Base-by-base conservation (phyloP, 2,888 invertebrate species). In the Philonicus albiceps region DNA sequence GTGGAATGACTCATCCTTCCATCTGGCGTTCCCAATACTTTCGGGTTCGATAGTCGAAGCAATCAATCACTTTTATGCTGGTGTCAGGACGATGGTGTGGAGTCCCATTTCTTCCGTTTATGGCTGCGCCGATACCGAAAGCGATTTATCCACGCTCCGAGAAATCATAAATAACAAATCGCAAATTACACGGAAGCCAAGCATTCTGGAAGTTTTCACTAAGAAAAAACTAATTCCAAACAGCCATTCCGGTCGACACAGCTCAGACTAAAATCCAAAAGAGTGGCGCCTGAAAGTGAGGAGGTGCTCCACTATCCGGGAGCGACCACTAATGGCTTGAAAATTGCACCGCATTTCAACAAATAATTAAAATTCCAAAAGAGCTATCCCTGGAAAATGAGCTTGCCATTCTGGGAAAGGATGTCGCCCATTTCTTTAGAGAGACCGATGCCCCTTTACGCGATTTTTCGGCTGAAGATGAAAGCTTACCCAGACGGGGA, bases 21-120 rank as follows among this genome's bases (percentile, higher is more conserved):
- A 49, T n/a, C 30, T 27, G 30, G 40, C n/a, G 53, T 2, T 74
- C 16, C 22, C 27, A 16, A 55, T 34, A 81, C 55, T 55, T 81
- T 55, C 81, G 55, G 49, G 34, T 81, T 53, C 55, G 34, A 81
- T 81, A 81, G 81, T 55, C 34, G 81, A 11, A 55, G 55, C 81
- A 81, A 81, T 81, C 55, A 81, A 81, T 81, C 64, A 81, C 81
- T 81, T 81, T 81, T 81, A 81, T 81, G 31, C 55, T 81, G 31
- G n/a, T 49, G 81, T 34, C 55, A 55, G 16, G 19, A 37, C 55
- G 81, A 1, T 31, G 31, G 55, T 81, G 81, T 34, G 34, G 81
- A 55, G 34, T 31, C 55, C 81, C 49, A 81, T 64, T 81, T 37
- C 64, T 55, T 64, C 31, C 55, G 19, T 55, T 81, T 55, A 55